Evolutionary conservation across 35 echinoderm and acorn worm genomes (phyloP), one percentile per base, ranked within the genome.

Genomic region (Lytechinus variegatus): DNA sequence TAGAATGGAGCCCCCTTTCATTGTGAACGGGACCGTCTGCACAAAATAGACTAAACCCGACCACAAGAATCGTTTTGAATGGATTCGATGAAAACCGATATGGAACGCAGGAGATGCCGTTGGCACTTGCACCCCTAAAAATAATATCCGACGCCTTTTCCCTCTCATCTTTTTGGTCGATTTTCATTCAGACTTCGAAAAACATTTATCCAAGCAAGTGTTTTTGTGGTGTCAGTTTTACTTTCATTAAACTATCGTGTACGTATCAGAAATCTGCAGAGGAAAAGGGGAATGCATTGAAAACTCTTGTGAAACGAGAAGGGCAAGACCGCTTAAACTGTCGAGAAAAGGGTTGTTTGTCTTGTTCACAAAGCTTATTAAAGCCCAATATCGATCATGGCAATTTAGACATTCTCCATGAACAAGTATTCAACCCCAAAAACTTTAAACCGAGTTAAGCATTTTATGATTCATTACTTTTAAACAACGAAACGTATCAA

Each of bases 71-170:
- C 52, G 88, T 90, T 90, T 52, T 90, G 88, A 90, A 90, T 90
- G 88, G 88, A 27, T 33, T 90, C 52, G 88, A 90, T 90, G 88
- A 90, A 90, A 90, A 90, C 88, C 88, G 88, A 90, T 90, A 90
- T 90, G 28, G 27, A 90, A 90, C 88, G 29, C 28, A 54, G 88
- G 88, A 90, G 88, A 90, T 54, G 88, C 88, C 88, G 88, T 90
- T 90, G 88, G 66, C 66, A 79, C 66, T 19, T 24, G 66, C 52
- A 90, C 52, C 29, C 88, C 88, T 90, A 90, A 90, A 90, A 90
- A 90, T 90, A 90, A 90, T 90, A 90, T 90, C 88, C 88, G 88
- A 90, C 88, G 88, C 88, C 88, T 90, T 90, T 90, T 90, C 88
- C 88, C 88, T 54, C 88, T 90, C 88, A 90, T 90, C 88, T 52